A percentile compares a stretch with the other conserved stretches of the same genome.
Conservation (phyloP, 2,888 invertebrate species). For the Lasius fuliginosus region DNA sequence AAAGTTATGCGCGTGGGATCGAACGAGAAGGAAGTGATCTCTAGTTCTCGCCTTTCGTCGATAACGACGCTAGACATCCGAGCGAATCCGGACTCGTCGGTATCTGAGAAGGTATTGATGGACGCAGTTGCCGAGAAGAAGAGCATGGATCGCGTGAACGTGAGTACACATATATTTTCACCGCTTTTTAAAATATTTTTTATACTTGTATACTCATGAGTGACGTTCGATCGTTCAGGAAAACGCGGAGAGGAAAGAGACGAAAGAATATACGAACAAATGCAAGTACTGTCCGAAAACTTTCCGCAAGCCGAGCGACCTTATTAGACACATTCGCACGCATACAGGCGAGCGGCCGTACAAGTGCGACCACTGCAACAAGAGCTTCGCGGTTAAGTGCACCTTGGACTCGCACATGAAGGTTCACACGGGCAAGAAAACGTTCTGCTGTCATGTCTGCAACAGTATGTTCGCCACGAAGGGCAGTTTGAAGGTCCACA, state of each 20-base stretch:
- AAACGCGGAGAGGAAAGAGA: constrained; percentile 71
- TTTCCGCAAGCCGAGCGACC: constrained; percentile 91
- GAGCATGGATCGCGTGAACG: constrained; percentile 75
- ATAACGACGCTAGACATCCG: constrained; percentile 23
- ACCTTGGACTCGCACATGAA: constrained; percentile 89
- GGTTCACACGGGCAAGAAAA: constrained; percentile 88
- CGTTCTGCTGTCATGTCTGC: constrained; percentile 89
- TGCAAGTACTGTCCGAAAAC: constrained; percentile 89
- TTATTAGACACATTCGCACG: constrained; percentile 89
- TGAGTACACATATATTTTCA: constrained; percentile 58
- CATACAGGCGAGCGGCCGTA: constrained; percentile 91
- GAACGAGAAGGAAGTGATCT: constrained; percentile 76
- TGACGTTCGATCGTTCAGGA: constrained; percentile 34
- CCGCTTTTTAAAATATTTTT: not conserved
- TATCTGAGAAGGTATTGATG: constrained; percentile 83
- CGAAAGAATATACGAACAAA: constrained; percentile 86
- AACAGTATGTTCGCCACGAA: constrained; percentile 89
- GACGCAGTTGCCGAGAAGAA: constrained; percentile 82
- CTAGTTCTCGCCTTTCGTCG: constrained; percentile 60
- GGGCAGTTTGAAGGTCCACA: constrained; percentile 90
- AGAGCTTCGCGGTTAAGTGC: constrained; percentile 90
- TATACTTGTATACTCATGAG: not conserved
- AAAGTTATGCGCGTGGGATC: constrained; percentile 64
- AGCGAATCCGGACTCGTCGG: constrained; percentile 68
- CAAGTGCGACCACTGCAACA: constrained; percentile 87